These are phyloP conservation scores for Chaunax sp. DNA, from an alignment of 2,797 vertebrate genomes.

Conservation along the genomic window DNA sequence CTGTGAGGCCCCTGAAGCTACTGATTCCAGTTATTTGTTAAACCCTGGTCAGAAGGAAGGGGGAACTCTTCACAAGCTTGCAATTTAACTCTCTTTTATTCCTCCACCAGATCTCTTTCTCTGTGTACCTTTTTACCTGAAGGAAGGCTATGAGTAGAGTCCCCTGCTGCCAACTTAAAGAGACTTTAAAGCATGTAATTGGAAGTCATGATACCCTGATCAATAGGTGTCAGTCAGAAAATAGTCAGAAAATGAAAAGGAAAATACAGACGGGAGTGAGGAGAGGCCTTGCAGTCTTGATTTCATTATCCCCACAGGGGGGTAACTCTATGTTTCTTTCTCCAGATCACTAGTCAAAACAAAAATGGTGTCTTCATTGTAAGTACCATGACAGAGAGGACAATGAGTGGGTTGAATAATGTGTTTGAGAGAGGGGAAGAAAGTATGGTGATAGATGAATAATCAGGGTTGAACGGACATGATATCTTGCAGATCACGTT, in stretches of 20 bases:
- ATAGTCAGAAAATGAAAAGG: constrained; percentile 34
- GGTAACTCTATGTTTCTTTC: constrained; percentile 49
- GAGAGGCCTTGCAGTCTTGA: constrained; percentile 26
- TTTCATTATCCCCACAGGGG: constrained; percentile 59
- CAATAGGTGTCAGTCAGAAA: constrained; percentile 78
- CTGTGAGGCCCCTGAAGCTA: constrained; percentile 50
- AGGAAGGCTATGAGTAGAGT: constrained; percentile 55
- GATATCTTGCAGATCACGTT: neutral
- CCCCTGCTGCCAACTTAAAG: constrained; percentile 66
- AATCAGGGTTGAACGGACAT: neutral
- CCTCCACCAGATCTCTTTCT: constrained; percentile 13
- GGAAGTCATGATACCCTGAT: constrained; percentile 80
- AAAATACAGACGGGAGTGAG: constrained; percentile 26
- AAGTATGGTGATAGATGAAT: neutral
- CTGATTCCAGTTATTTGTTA: constrained; percentile 57
- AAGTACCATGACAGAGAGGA: constrained; percentile 21
- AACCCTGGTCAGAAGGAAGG: constrained; percentile 32
- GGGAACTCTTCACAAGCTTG: constrained; percentile 46
- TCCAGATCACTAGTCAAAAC: constrained; percentile 51
- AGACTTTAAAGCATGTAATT: constrained; percentile 83
- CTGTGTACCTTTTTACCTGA: constrained; percentile 38
- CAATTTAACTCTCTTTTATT: constrained; percentile 35
- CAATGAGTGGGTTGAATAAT: constrained; percentile 8
- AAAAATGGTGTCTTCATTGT: constrained; percentile 33
- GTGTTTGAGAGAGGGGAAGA: neutral